These are phyloP conservation scores for Lasioglossum lativentre DNA, from an alignment of 2,888 invertebrate genomes.

Conservation along the genomic window DNA sequence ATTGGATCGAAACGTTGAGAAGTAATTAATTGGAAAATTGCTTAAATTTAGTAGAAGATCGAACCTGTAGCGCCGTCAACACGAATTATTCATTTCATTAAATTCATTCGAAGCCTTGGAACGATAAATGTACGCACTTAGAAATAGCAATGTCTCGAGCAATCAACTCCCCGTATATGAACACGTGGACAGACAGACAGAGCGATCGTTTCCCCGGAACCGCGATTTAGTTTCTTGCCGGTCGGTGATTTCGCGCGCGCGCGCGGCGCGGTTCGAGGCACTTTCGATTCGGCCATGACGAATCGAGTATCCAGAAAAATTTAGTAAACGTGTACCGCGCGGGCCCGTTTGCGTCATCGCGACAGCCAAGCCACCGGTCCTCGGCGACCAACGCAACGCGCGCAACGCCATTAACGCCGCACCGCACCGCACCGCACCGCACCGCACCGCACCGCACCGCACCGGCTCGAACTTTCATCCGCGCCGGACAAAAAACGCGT, in stretches of 20 bases:
- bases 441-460: neutral
- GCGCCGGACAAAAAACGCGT: constrained; percentile 37
- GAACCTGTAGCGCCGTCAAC: no score
- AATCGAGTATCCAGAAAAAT: neutral
- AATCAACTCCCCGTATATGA: neutral
- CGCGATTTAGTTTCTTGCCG: neutral
- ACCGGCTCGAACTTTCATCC: constrained; percentile 50
- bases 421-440: neutral
- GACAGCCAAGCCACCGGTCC: constrained; percentile 22
- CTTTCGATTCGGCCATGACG: constrained; percentile 14
- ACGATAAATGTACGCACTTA: no score
- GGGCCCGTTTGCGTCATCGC: constrained; percentile 42
- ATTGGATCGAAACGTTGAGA: no score
- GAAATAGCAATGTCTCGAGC: no score
- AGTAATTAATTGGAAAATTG: no score
- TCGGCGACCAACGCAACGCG: neutral
- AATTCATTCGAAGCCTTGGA: no score
- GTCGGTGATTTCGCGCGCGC: neutral
- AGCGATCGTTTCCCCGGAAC: neutral
- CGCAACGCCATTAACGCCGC: neutral
- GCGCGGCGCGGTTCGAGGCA: neutral
- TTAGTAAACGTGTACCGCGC: neutral
- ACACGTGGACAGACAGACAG: neutral
- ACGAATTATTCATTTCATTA: no score
- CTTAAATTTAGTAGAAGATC: no score